Base-by-base conservation (phyloP, 2,113 vertebrate genomes). In the Catharus bicknelli region DNA sequence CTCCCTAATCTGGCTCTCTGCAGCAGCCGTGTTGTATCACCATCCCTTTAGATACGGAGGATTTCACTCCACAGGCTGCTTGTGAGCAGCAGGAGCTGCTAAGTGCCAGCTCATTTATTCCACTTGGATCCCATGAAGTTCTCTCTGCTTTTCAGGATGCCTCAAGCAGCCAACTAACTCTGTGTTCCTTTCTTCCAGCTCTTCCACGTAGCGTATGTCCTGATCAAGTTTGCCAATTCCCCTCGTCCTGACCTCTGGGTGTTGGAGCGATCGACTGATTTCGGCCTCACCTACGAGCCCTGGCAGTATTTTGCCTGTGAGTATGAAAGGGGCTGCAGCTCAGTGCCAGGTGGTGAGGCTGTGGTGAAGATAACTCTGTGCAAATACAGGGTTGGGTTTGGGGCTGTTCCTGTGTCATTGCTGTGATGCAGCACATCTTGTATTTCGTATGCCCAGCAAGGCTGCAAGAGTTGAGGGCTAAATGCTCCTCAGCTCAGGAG, bases 221-320 rank as follows among this genome's bases (percentile, higher is more conserved):
- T 99, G 81, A 98, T 99, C 95, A 99, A 99, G 97, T 99, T 99
- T 17, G 99, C 99, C 72, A 99, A 99, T 96, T 99, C 99, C 16
- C 99, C 99, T 13, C 98, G 99, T 61, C 99, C 99, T 1, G 99
- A 99, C 95, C 98, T 99, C 29, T 99, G 99, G 99, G 99, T 99
- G 67, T 97, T 99, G 91, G 99, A 99, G 93, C 96, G 98, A 47
- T 99, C 99, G 3, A 96, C 98, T 0, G 98, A 99, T 97, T 99
- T 98, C 0, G 99, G 99, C 81, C 97, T 95, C 74, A 99, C 98
- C 42, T 99, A 99, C 29, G 97, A 98, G 55, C 99, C 99, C 0
- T 99, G 99, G 99, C 99, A 99, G 97, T 99, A 97, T 94, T 99
- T 99, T 27, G 98, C 99, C 88, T 99, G 99, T 99, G 92, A 99